Conservation (phyloP, 2,113 vertebrate species). For the Ciconia boyciana region DNA sequence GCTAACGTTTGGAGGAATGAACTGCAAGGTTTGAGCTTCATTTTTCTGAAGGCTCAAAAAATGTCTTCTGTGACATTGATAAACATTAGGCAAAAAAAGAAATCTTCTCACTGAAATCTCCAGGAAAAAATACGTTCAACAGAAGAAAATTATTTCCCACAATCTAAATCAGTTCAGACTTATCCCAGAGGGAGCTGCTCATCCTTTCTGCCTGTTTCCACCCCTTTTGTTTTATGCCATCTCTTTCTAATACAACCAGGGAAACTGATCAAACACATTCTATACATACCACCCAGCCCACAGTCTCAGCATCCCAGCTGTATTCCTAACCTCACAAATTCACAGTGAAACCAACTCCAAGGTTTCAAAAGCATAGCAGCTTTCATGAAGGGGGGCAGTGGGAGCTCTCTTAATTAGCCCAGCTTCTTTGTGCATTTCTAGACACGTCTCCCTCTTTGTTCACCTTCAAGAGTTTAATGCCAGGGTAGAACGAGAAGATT, state of each 20-base stretch:
- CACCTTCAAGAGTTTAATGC: slow-evolving; percentile 25
- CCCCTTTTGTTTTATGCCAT: slow-evolving; percentile 57
- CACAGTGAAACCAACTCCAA: slow-evolving; percentile 64
- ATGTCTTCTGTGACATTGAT: not conserved
- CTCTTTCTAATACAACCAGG: slow-evolving; percentile 62
- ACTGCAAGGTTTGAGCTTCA: not conserved
- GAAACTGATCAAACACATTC: slow-evolving; percentile 81
- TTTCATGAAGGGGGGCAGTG: slow-evolving; percentile 57
- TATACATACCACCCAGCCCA: slow-evolving; percentile 74
- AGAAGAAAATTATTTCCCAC: not conserved
- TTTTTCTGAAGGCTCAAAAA: not conserved
- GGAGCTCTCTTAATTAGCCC: slow-evolving; percentile 50
- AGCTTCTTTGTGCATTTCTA: slow-evolving; percentile 33
- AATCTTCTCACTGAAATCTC: not conserved
- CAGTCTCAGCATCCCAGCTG: slow-evolving; percentile 72
- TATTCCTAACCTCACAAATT: slow-evolving; percentile 70
- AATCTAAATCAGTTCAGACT: slow-evolving; percentile 54
- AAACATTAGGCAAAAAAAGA: not conserved
- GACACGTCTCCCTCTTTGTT: slow-evolving; percentile 30
- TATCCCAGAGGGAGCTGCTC: slow-evolving; percentile 30
- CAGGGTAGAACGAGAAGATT: not conserved
- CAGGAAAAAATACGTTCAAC: slow-evolving; percentile 2
- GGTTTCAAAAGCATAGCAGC: slow-evolving; percentile 62
- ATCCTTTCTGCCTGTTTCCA: slow-evolving; percentile 53
- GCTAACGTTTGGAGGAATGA: not conserved